Evolutionary conservation across 53 echinoderm and acorn worm species (phyloP).

Genomic region (Pentamera pediparva): DNA sequence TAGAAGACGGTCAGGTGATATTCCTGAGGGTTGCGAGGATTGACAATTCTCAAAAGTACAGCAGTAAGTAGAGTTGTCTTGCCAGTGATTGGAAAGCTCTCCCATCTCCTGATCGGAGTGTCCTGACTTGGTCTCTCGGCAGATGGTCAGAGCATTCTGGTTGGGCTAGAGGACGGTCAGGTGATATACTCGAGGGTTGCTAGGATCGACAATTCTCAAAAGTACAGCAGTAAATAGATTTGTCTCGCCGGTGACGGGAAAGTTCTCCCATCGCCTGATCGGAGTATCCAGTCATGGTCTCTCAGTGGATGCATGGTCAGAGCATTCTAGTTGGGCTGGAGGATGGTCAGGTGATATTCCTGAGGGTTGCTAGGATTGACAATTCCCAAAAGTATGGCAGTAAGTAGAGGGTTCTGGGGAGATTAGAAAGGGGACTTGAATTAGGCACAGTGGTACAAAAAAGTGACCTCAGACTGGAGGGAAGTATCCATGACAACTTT

Average conservation of each 20-base stretch:
- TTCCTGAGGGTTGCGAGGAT: conserved; percentile 48
- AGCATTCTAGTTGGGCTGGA: conserved; percentile 68
- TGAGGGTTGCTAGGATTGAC: conserved; percentile 38
- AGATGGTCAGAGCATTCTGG: conserved; percentile 62
- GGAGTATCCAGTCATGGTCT: conserved; percentile 60
- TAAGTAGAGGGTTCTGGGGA: conserved; percentile 13
- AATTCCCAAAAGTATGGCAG: background rate
- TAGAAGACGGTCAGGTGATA: conserved; percentile 64
- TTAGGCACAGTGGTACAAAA: too few species aligned
- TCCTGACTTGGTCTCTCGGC: conserved; percentile 61
- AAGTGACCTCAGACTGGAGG: too few species aligned
- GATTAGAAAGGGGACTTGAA: too few species aligned
- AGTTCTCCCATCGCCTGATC: conserved; percentile 50
- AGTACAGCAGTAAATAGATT: background rate
- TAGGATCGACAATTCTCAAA: background rate
- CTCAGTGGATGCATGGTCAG: conserved; percentile 61
- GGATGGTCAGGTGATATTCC: conserved; percentile 63
- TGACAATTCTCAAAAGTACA: background rate
- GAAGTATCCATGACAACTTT: too few species aligned
- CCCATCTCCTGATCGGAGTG: conserved; percentile 46
- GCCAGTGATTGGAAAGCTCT: conserved; percentile 51
- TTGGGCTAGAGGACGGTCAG: conserved; percentile 66
- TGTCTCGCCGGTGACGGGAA: conserved; percentile 41
- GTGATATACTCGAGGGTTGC: conserved; percentile 60
- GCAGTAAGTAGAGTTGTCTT: conserved; percentile 1